A percentile compares a stretch with the other conserved stretches of the same genome.
phyloP scores from a whole-genome alignment of 2,888 invertebrate species.

The Adelphocoris suturalis region DNA sequence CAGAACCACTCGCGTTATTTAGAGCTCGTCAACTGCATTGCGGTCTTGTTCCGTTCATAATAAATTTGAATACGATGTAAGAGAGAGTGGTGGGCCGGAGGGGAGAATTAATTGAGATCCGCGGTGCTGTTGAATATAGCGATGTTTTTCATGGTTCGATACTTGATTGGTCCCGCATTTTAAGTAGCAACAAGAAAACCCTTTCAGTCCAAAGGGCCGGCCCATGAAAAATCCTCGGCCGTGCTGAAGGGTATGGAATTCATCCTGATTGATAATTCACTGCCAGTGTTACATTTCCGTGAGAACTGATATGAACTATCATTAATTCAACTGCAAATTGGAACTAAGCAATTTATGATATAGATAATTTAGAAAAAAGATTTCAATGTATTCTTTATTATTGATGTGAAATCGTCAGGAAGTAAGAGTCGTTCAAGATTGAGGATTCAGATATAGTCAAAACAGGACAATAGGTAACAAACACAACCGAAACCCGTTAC shows the following conservation, averaged over 20 bases:
- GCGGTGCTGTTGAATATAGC: conserved; percentile 10
- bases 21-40: not conserved
- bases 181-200: conserved; percentile 35
- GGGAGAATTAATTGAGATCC: conserved; percentile 7
- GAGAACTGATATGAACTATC: not conserved
- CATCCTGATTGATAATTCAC: not conserved
- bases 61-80: not conserved
- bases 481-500: no score
- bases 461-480: no score
- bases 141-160: conserved; percentile 34
- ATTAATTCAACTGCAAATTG: no score
- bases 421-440: no score
- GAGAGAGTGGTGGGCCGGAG: not conserved
- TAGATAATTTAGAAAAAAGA: no score
- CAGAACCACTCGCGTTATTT: not conserved
- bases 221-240: not conserved
- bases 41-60: conserved; percentile 1
- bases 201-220: conserved; percentile 9
- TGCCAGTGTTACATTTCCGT: no score
- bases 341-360: no score
- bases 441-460: no score
- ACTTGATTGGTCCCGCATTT: conserved; percentile 38
- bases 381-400: no score
- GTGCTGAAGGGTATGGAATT: not conserved
- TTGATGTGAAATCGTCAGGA: no score